Base-by-base conservation (phyloP, 1,140 invertebrate species). In the Kradibia gibbosae region DNA sequence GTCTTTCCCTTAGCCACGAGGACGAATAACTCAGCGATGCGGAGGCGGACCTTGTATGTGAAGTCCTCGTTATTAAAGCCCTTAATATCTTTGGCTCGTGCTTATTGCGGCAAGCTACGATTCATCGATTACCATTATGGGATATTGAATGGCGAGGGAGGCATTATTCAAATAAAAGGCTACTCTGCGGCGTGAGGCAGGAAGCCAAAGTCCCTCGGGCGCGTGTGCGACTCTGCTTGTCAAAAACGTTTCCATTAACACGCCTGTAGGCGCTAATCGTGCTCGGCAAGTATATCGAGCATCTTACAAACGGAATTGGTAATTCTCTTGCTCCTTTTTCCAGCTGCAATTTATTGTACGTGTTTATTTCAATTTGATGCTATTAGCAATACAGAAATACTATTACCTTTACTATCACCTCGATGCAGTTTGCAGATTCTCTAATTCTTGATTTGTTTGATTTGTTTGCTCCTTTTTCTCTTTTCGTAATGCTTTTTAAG, bases 91-190 rank as follows among this genome's bases (percentile, higher is more conserved):
- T 71, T 71, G n/a, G 39, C 11, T 13, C 5, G n/a, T n/a, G 2
- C n/a, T 62, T 60, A 48, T 39, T 20, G 50, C 70, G 20, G 13
- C 8, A 53, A 72, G 67, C 72, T 72, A 22, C 76, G 53, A 82
- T 82, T 82, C 81, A 79, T 79, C 76, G 74, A 74, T 82, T n/a
- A 76, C 75, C 79, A 82, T 82, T 82, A 82, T 48, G 76, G 20
- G 60, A 82, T 75, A 82, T 82, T 79, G 81, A 82, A 78, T 79
- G 57, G 67, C 76, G 11, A 50, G n/a, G 34, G 34, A 15, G 65
- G 22, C 62, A 81, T 75, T 81, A 81, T 81, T 76, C 73, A 55
- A 78, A 77, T 50, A 65, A 65, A 39, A 48, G 74, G 50, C 31
- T 60, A n/a, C 34, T 39, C 20, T 20, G 1, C n/a, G 8, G 1